Base-by-base conservation (phyloP, 2,888 invertebrate genomes). In the Sesia apiformis region DNA sequence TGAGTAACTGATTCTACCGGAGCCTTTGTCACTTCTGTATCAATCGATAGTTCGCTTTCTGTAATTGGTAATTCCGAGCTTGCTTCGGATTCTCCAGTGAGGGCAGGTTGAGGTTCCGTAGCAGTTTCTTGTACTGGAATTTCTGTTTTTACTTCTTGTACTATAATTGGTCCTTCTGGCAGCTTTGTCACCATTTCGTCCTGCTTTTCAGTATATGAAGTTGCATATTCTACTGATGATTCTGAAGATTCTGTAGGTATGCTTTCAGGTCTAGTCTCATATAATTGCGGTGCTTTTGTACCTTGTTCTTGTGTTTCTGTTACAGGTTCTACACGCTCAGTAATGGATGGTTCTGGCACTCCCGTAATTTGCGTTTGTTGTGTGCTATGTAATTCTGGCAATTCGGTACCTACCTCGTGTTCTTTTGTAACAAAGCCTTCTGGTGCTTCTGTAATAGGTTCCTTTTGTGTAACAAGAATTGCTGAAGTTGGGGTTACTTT, bases 241-340 rank as follows among this genome's bases (percentile, higher is more conserved):
- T 46, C 4, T 46, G 5, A 46, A 8, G 8, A 38, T 57, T 59
- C 56, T 53, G 56, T 55, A 40, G 57, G 53, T 57, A 58, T 57
- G 52, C 56, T 55, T 56, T 61, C 60, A 38, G 65, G 52, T 6
- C 58, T 59, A 38, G 63, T 64, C n/a, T 59, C 23, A 23, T 23
- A 2, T 23, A 23, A 23, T 23, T 23, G 23, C 23, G 23, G 23
- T 40, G 57, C 43, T 57, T 56, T 55, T 57, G 50, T 50, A 7
- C 38, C 57, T 54, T 57, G 55, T 40, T 53, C 39, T 49, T 43
- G 52, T 4, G 60, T 52, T 56, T 58, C 53, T 39, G 55, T 56
- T 4, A 52, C 55, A 52, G 56, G 4, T 51, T 8, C 38, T 3
- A 55, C 39, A 7, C 49, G 42, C 40, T 46, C 49, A 41, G 40